A percentile compares a stretch with the other conserved stretches of the same genome.
phyloP scores from a whole-genome alignment of 2,888 invertebrate genomes.

The Opisthograptis luteolata region DNA sequence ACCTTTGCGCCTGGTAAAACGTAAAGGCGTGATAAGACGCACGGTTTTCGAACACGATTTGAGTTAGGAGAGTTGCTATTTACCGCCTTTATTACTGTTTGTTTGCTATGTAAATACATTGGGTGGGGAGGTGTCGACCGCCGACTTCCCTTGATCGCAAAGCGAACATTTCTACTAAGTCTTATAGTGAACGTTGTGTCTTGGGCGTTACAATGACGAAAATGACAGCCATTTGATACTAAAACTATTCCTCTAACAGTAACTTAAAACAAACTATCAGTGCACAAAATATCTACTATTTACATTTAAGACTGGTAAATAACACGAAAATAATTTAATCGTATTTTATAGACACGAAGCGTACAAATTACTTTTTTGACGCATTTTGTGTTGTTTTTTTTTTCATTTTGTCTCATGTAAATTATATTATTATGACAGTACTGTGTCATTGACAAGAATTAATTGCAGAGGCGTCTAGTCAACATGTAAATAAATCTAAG shows the following conservation, averaged over 20 bases:
- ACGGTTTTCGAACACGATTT: not conserved
- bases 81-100: slow-evolving; percentile 1
- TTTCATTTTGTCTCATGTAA: slow-evolving; percentile 52
- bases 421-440: slow-evolving; percentile 56
- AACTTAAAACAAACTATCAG: slow-evolving; percentile 77
- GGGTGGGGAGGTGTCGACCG: too few relatives aligned
- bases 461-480: slow-evolving; percentile 43
- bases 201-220: slow-evolving; percentile 60
- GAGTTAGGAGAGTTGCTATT: not conserved
- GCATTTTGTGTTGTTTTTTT: slow-evolving; percentile 63
- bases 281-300: slow-evolving; percentile 76
- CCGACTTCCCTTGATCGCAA: slow-evolving; percentile 45
- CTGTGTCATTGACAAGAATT: slow-evolving; percentile 65
- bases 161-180: slow-evolving; percentile 58
- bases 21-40: too few relatives aligned
- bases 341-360: slow-evolving; percentile 55
- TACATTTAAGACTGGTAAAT: slow-evolving; percentile 70
- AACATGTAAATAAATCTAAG: slow-evolving; percentile 27
- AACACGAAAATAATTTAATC: slow-evolving; percentile 55
- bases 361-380: slow-evolving; percentile 56
- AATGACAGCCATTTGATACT: slow-evolving; percentile 74
- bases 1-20: too few relatives aligned
- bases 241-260: slow-evolving; percentile 61
- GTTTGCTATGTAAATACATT: slow-evolving; percentile 14
- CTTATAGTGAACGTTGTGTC: slow-evolving; percentile 59